phyloP scores from a whole-genome alignment of 2,797 vertebrate species.

The Mus caroli region DNA sequence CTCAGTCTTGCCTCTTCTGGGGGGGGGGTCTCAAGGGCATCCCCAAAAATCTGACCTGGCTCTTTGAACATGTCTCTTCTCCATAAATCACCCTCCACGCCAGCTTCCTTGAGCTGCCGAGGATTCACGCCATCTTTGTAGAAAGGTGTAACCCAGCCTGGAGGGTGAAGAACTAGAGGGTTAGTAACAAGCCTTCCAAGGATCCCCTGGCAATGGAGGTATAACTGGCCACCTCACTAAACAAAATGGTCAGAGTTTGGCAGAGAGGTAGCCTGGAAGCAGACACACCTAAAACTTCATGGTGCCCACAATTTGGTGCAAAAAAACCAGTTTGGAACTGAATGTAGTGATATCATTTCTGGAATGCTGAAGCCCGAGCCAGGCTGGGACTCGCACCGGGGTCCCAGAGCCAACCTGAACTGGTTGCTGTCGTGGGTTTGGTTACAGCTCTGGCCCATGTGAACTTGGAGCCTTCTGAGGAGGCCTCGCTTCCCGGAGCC shows the following conservation, averaged over 20 bases:
- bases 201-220: conserved; percentile 2
- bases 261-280: not conserved
- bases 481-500: not conserved
- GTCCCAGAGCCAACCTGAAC: not conserved
- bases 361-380: not conserved
- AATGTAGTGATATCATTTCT: not conserved
- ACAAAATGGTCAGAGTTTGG: conserved; percentile 60
- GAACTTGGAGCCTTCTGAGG: not conserved
- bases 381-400: not conserved
- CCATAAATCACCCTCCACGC: conserved; percentile 75
- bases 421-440: not conserved
- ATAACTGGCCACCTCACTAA: not conserved
- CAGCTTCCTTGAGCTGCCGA: not conserved
- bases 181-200: conserved; percentile 15
- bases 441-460: not conserved
- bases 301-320: not conserved
- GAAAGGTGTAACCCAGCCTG: not conserved
- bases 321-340: not conserved
- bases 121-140: not conserved
- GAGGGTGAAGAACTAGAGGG: not conserved
- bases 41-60: conserved; percentile 57
- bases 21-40: conserved; percentile 59
- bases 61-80: conserved; percentile 63
- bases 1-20: conserved; percentile 68
- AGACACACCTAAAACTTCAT: not conserved